phyloP scores from a whole-genome alignment of 2,113 vertebrate species.

The Chloebia gouldiae region DNA sequence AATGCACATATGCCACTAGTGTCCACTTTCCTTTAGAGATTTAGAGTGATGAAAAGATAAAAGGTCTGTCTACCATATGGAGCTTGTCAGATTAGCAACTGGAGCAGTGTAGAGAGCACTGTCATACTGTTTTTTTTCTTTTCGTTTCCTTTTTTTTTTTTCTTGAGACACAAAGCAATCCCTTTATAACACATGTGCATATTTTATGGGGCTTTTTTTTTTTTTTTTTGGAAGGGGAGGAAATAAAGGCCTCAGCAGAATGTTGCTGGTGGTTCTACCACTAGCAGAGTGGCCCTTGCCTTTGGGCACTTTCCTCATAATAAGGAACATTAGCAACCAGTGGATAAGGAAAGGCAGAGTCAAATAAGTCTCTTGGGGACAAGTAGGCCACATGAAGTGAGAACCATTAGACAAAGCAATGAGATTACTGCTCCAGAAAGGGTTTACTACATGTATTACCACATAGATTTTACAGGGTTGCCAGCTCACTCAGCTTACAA shows the following conservation, averaged over 20 bases:
- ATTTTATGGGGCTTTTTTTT: slow-evolving; percentile 59
- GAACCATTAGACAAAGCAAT: slow-evolving; percentile 87
- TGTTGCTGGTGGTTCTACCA: slow-evolving; percentile 66
- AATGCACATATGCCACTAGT: slow-evolving; percentile 71
- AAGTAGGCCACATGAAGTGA: slow-evolving; percentile 77
- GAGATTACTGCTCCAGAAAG: slow-evolving; percentile 81
- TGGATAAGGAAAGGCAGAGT: slow-evolving; percentile 78
- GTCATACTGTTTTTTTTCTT: slow-evolving; percentile 10
- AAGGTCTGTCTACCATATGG: slow-evolving; percentile 78
- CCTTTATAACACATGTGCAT: slow-evolving; percentile 72
- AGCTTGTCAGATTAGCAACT: slow-evolving; percentile 80
- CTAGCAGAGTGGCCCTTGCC: slow-evolving; percentile 65
- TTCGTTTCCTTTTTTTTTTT: not conserved
- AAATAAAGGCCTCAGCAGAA: slow-evolving; percentile 68
- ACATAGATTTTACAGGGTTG: slow-evolving; percentile 77
- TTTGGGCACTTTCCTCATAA: slow-evolving; percentile 68
- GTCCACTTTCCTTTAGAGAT: slow-evolving; percentile 74
- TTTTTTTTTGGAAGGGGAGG: not conserved
- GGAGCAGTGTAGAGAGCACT: slow-evolving; percentile 67
- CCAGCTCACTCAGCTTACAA: slow-evolving; percentile 82
- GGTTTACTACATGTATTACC: slow-evolving; percentile 79
- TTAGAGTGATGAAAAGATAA: slow-evolving; percentile 73
- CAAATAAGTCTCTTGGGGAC: slow-evolving; percentile 74
- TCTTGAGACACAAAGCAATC: slow-evolving; percentile 67
- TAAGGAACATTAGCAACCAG: slow-evolving; percentile 87